A percentile compares a stretch with the other conserved stretches of the same genome.
Conservation (phyloP, 2,888 invertebrate genomes). For the Brenthis daphne region DNA sequence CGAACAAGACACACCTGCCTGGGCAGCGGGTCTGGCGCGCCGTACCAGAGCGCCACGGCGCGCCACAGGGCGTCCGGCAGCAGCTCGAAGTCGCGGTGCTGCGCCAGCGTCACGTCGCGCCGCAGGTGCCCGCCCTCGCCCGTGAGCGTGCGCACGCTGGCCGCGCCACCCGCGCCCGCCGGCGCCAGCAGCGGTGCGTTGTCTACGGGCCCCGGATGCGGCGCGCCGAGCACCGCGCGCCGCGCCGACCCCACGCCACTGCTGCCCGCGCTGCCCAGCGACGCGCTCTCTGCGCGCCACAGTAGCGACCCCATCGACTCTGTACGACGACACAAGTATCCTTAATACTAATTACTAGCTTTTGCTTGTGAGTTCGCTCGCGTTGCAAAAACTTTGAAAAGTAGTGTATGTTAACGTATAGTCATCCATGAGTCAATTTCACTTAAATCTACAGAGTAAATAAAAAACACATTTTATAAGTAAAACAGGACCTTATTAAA, state of each 20-base stretch:
- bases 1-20: slow-evolving; percentile 78
- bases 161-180: slow-evolving; percentile 38
- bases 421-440: too few species aligned
- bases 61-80: slow-evolving; percentile 94
- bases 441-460: too few species aligned
- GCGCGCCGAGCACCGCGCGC: slow-evolving; percentile 69
- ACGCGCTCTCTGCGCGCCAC: slow-evolving; percentile 81
- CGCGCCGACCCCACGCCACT: slow-evolving; percentile 74
- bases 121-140: slow-evolving; percentile 94
- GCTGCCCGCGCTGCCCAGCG: slow-evolving; percentile 86
- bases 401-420: too few species aligned
- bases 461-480: too few species aligned
- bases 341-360: too few species aligned
- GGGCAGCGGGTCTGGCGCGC: slow-evolving; percentile 89
- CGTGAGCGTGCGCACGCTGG: slow-evolving; percentile 86
- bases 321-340: slow-evolving; percentile 34
- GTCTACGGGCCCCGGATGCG: slow-evolving; percentile 87
- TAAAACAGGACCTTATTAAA: too few species aligned
- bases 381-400: too few species aligned
- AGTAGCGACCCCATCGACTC: slow-evolving; percentile 86
- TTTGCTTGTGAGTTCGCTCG: too few species aligned
- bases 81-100: slow-evolving; percentile 92
- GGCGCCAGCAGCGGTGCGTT: slow-evolving; percentile 87
- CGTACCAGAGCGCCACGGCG: slow-evolving; percentile 93
- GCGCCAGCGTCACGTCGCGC: slow-evolving; percentile 87